Conservation (phyloP, 2,113 vertebrate genomes). For the Psilopsiagon aurifrons region DNA sequence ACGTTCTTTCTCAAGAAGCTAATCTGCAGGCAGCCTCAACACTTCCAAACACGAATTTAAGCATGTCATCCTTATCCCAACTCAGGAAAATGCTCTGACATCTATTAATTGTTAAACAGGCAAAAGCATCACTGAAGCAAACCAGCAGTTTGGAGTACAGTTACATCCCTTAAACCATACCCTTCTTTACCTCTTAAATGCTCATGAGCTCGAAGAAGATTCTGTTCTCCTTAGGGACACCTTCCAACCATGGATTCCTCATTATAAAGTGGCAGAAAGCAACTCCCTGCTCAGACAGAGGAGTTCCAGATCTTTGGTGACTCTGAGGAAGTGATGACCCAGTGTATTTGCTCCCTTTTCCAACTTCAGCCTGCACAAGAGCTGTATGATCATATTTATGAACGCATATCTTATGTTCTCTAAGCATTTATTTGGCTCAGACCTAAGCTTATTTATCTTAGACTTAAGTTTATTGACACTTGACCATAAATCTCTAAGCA, state of each 20-base stretch:
- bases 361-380: neutral
- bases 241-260: rapidly evolving
- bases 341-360: neutral
- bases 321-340: neutral
- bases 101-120: neutral
- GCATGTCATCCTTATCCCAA: neutral
- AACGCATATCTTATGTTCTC: neutral
- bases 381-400: neutral
- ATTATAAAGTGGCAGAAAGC: neutral
- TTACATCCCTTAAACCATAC: neutral
- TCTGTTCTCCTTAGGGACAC: neutral
- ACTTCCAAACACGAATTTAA: neutral
- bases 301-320: neutral
- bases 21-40: neutral
- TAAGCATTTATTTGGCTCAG: neutral
- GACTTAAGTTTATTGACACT: neutral
- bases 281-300: neutral
- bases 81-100: rapidly evolving
- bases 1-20: neutral
- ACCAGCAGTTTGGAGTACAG: neutral
- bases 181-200: neutral
- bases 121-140: neutral
- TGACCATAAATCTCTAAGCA: neutral
- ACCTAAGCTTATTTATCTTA: neutral
- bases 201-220: neutral